Base-by-base conservation (phyloP, 2,797 vertebrate genomes). In the Limosa lapponica region DNA sequence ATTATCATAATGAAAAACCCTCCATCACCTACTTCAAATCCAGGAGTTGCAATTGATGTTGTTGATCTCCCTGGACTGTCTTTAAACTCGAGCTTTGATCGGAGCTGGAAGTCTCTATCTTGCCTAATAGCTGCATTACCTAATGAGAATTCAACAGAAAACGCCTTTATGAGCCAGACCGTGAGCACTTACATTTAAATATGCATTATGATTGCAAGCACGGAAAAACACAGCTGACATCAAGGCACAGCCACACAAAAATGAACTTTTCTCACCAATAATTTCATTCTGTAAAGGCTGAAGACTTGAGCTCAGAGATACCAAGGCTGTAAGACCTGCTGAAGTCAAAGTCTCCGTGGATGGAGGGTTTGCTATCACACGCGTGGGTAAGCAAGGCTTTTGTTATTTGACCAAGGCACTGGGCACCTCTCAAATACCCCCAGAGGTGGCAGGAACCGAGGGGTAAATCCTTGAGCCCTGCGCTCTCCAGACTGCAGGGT, bases 11-110 rank as follows among this genome's bases (percentile, higher is more conserved):
- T 96, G 94, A 90, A 97, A 97, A 98, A 79, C 57, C 46, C 82
- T 94, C 52, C 46, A 67, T 92, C 65, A 96, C 98, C 97, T 97
- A 99, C 98, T 97, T 99, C 94, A 97, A 97, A 94, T 99, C 98
- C 91, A 98, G 96, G 93, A 97, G 93, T 78, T 98, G 97, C 71
- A 99, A 88, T 96, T 98, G 96, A 11, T 97, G 97, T 11, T 95
- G 98, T 82, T 98, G 97, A 72, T 98, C 97, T 93, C 97, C 98
- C 79, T 97, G 95, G 82, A 96, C 85, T 57, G 91, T 96, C 94
- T 97, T 98, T 91, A 98, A 96, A 85, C 95, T 94, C 55, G 96
- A 97, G 72, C 55, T 97, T 84, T 97, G 97, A 73, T 99, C 97
- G 39, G 97, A 95, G 82, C 87, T 92, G 66, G 97, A 98, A 34